Conservation (phyloP, 2,797 vertebrate genomes). For the Gila robusta region DNA sequence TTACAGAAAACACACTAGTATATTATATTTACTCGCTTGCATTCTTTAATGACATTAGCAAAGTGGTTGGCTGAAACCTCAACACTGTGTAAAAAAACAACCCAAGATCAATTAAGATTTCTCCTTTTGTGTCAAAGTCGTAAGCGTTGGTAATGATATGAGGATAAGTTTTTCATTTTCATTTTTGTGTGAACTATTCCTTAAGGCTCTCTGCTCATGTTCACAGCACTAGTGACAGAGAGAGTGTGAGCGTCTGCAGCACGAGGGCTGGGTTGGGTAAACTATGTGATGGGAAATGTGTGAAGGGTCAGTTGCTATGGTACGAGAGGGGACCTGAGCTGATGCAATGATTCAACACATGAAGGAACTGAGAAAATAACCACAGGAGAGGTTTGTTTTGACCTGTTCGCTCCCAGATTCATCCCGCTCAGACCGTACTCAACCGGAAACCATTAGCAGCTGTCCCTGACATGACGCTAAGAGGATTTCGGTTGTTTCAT, state of each 20-base stretch:
- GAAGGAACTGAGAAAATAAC: constrained; percentile 24
- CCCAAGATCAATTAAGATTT: not conserved
- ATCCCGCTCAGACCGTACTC: constrained; percentile 20
- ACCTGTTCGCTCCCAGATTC: not conserved
- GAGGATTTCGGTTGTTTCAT: constrained; percentile 4
- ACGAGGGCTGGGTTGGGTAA: constrained; percentile 24
- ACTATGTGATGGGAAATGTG: constrained; percentile 29
- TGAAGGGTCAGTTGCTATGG: constrained; percentile 55
- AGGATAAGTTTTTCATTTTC: not conserved
- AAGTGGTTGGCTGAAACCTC: not conserved
- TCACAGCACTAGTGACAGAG: not conserved
- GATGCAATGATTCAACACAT: constrained; percentile 42
- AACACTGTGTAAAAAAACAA: not conserved
- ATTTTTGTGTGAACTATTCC: not conserved
- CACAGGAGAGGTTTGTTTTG: not conserved
- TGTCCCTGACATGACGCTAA: not conserved
- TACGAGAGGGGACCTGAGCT: constrained; percentile 6
- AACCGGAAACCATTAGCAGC: constrained; percentile 13
- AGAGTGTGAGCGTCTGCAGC: not conserved
- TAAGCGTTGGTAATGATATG: not conserved
- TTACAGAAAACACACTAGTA: not conserved
- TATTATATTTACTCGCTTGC: not conserved
- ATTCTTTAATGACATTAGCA: not conserved
- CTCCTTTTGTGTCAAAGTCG: not conserved
- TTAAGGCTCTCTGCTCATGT: constrained; percentile 1